Conservation (phyloP, 2,113 vertebrate species). For the Apodemus speciosus region DNA sequence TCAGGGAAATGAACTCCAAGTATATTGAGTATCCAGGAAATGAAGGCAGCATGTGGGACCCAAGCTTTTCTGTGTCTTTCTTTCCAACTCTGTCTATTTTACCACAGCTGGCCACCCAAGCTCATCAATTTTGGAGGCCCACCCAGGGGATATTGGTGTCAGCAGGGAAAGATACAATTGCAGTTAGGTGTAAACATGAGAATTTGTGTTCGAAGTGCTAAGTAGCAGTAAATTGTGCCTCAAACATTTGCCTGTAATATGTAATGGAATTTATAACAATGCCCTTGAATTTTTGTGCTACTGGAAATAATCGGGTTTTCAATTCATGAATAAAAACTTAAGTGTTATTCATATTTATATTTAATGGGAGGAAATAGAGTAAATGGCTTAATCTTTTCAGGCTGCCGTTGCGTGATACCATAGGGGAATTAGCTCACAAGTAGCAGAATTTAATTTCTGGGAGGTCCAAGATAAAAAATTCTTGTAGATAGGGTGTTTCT, state of each 20-base stretch:
- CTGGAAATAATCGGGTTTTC: background rate
- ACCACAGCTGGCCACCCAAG: conserved; percentile 29
- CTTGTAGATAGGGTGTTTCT: background rate
- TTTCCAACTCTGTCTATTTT: conserved; percentile 19
- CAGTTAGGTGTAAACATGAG: conserved; percentile 63
- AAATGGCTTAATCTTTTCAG: background rate
- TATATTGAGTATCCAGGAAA: conserved; percentile 37
- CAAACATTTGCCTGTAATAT: conserved; percentile 32
- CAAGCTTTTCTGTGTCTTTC: conserved; percentile 38
- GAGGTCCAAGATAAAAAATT: background rate
- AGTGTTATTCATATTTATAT: background rate
- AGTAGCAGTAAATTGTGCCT: conserved; percentile 30
- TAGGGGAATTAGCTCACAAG: background rate
- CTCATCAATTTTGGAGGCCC: conserved; percentile 33
- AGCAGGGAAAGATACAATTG: conserved; percentile 45
- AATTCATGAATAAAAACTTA: conserved; percentile 45
- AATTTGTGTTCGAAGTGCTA: conserved; percentile 50
- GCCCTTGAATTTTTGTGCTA: background rate
- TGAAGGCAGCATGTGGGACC: conserved; percentile 28
- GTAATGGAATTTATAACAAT: conserved; percentile 1
- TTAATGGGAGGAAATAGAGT: background rate
- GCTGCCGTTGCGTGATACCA: background rate
- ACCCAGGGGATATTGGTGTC: conserved; percentile 52
- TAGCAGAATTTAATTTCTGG: background rate
- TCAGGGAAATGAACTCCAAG: background rate